Base-by-base conservation (phyloP, 2,113 vertebrate species). In the Genyomyrus donnyi region DNA sequence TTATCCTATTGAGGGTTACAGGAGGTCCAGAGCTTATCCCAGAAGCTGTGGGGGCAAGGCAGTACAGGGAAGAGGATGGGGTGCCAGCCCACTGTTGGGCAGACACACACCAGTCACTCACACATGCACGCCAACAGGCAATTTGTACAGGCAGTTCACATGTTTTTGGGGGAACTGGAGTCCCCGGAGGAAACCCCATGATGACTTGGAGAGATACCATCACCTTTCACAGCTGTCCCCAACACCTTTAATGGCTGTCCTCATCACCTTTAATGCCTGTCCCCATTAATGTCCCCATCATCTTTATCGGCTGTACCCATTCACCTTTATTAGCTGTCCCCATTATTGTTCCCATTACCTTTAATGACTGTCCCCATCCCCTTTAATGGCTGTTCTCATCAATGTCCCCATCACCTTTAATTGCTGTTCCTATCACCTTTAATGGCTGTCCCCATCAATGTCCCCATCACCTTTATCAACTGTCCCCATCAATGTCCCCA, bases 381-480 rank as follows among this genome's bases (percentile, higher is more conserved):
- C 0, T 58, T 24, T 58, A 58, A 58, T 0, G 19, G 53, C 53
- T 56, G 17, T 56, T 0, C 19, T 1, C 19, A 19, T 50, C 4
- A 50, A 50, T 21, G 52, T 56, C 0, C 52, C 5, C 56, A n/a
- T 58, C 17, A 5, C 1, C 50, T 52, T 17, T 52, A 52, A 17
- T 0, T 0, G 0, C 15, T 17, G 52, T 5, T 0, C 15, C 52
- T 4, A 53, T 53, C 53, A 0, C 53, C 21, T 21, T 24, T 58
- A 58, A 58, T 0, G 1, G 53, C 21, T 24, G 53, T 58, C 53
- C 5, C 53, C 53, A 19, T 58, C 5, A 58, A 19, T 53, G 52
- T 53, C 17, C 4, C 52, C 17, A 1, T 58, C 53, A 1, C 19
- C 24, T 58, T 24, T 58, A 58, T 1, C 0, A 6, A 5, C 21